Percentiles rank a stretch among this genome's conserved stretches.
Conservation (phyloP, 1,140 invertebrate species). For the Lysiphlebus fabarum region DNA sequence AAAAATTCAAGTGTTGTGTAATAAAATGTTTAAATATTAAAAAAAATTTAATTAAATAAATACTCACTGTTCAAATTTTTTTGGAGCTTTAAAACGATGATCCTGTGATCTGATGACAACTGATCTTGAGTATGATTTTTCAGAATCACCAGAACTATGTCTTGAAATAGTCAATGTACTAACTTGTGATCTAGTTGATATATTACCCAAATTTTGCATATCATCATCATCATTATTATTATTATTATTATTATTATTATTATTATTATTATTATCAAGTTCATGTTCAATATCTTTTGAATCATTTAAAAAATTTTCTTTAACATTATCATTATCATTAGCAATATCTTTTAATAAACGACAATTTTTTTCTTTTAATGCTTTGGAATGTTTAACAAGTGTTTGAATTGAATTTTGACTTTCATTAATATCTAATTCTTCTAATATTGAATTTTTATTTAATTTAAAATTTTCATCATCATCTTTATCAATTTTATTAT, state of each 20-base stretch:
- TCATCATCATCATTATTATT: constrained; percentile 31
- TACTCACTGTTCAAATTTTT: constrained; percentile 52
- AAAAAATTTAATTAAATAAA: constrained; percentile 8
- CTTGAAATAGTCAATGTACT: constrained; percentile 48
- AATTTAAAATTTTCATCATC: too few relatives aligned
- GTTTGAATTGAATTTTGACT: constrained; percentile 45
- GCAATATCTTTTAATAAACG: constrained; percentile 41
- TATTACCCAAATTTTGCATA: constrained; percentile 36
- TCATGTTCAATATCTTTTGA: background rate
- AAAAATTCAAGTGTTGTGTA: too few relatives aligned
- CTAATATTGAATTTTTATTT: constrained; percentile 32
- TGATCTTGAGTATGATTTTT: constrained; percentile 48
- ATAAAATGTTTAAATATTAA: too few relatives aligned
- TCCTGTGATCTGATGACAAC: constrained; percentile 47
- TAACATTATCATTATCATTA: constrained; percentile 32
- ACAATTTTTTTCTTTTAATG: constrained; percentile 45
- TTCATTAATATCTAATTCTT: constrained; percentile 42
- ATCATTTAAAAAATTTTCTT: constrained; percentile 23
- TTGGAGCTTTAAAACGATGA: constrained; percentile 43
- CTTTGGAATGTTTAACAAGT: constrained; percentile 43
- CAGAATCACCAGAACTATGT: constrained; percentile 48
- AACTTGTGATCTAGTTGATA: constrained; percentile 45
- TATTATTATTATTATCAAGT: background rate
- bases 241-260: background rate
- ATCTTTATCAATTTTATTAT: too few relatives aligned